These are phyloP conservation scores for Spodoptera litura DNA, from an alignment of 1,140 invertebrate genomes.

Conservation along the genomic window DNA sequence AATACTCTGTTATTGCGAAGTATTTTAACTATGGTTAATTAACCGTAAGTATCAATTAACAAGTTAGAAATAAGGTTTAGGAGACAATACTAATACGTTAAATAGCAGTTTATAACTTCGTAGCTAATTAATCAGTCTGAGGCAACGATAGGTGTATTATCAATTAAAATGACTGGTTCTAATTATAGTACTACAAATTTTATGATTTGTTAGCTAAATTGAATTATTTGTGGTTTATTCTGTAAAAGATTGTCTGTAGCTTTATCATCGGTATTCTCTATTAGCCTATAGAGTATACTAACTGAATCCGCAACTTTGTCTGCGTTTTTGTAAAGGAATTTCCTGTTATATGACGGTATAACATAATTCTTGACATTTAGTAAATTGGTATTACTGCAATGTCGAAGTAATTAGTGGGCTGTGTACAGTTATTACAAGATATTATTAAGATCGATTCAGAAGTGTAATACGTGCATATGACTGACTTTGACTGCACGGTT, in stretches of 20 bases:
- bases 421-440: too few relatives aligned
- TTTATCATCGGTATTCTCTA: too few relatives aligned
- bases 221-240: too few relatives aligned
- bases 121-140: neutral
- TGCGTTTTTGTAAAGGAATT: neutral
- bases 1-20: conserved; percentile 1
- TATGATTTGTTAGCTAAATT: too few relatives aligned
- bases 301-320: too few relatives aligned
- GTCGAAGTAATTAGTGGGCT: neutral
- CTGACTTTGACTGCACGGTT: too few relatives aligned
- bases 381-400: neutral
- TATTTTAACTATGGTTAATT: conserved; percentile 17
- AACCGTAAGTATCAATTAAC: conserved; percentile 9
- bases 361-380: neutral
- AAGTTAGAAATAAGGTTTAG: conserved; percentile 32
- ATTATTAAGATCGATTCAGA: too few relatives aligned
- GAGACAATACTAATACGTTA: conserved; percentile 15
- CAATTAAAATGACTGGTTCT: too few relatives aligned
- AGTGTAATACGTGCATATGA: too few relatives aligned
- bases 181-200: too few relatives aligned
- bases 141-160: neutral
- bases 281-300: too few relatives aligned
- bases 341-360: conserved; percentile 12
- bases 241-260: too few relatives aligned
- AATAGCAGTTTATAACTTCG: neutral